phyloP scores from a whole-genome alignment of 2,888 invertebrate species.

The Tetranychus truncatus region DNA sequence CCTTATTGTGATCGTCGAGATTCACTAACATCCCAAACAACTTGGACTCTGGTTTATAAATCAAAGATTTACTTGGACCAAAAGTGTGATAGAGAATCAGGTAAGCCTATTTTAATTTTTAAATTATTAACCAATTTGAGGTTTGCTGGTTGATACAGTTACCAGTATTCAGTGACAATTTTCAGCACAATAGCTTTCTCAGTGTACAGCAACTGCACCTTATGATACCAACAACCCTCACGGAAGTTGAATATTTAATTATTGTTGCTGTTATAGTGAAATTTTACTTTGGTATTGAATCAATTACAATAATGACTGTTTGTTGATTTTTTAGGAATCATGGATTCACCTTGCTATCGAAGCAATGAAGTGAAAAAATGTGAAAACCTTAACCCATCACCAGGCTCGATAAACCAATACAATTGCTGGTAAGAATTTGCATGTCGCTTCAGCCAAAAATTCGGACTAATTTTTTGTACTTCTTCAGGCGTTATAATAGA shows the following conservation, averaged over 20 bases:
- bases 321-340: neutral
- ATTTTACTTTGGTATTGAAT: neutral
- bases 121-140: neutral
- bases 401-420: neutral
- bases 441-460: neutral
- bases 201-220: neutral
- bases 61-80: neutral
- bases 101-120: neutral
- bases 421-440: neutral
- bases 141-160: too few species aligned
- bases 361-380: neutral
- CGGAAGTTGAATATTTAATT: neutral
- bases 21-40: neutral
- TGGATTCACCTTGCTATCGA: neutral
- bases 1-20: neutral
- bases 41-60: neutral
- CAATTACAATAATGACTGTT: neutral
- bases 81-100: conserved; percentile 1
- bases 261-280: neutral
- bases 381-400: conserved; percentile 5
- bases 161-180: neutral
- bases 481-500: neutral
- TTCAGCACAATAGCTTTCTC: neutral
- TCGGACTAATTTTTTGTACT: neutral
- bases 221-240: neutral